Conservation (phyloP, 2,888 invertebrate species). For the Synanthedon tipuliformis region DNA sequence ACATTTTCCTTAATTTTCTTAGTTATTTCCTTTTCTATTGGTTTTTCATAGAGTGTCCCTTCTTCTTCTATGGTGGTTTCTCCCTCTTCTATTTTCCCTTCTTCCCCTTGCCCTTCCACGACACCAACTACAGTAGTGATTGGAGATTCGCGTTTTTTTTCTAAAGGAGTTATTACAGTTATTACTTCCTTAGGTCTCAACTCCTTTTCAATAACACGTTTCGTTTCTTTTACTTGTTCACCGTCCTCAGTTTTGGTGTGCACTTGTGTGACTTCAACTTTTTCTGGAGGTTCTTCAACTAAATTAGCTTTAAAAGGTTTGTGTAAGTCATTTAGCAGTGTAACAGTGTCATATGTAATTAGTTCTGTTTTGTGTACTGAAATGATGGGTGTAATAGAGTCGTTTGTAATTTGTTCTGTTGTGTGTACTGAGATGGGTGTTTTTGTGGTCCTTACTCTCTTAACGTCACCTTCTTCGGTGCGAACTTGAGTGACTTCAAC, state of each 20-base stretch:
- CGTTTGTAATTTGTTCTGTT: slow-evolving; percentile 31
- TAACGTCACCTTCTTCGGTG: no score
- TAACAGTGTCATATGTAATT: slow-evolving; percentile 20
- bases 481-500: no score
- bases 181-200: slow-evolving; percentile 20
- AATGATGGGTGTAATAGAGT: slow-evolving; percentile 16
- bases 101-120: slow-evolving; percentile 13
- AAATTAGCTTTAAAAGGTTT: slow-evolving; percentile 15
- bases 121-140: slow-evolving; percentile 9
- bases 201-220: slow-evolving; percentile 25
- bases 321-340: slow-evolving; percentile 19
- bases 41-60: slow-evolving; percentile 14
- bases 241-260: slow-evolving; percentile 22
- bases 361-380: slow-evolving; percentile 7
- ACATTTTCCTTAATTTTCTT: slow-evolving; percentile 27
- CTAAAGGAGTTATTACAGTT: slow-evolving; percentile 22
- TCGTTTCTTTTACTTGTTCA: slow-evolving; percentile 25
- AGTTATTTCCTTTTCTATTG: slow-evolving; percentile 15
- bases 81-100: slow-evolving; percentile 15
- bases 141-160: slow-evolving; percentile 20
- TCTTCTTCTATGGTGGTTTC: slow-evolving; percentile 19
- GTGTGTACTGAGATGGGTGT: no score
- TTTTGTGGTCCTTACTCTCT: no score
- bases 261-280: slow-evolving; percentile 35
- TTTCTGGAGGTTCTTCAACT: slow-evolving; percentile 26